Base-by-base conservation (phyloP, 2,888 invertebrate genomes). In the Dasysyrphus tricinctus region DNA sequence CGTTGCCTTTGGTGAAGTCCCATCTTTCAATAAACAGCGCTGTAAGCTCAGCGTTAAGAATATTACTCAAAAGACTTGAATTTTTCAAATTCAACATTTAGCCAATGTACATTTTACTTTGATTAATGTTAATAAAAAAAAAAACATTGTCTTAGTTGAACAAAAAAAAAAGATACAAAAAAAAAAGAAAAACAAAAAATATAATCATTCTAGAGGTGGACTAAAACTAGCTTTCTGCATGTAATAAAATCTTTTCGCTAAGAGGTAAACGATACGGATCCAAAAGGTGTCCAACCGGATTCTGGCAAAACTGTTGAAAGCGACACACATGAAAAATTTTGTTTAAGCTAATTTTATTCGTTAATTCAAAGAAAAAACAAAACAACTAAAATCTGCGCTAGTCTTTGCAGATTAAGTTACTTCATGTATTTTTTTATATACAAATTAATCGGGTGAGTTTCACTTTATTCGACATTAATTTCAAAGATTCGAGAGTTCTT, bases 201-300 rank as follows among this genome's bases (percentile, higher is more conserved):
- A 9, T 24, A 39, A 39, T 14, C 42, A 29, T 63, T 44, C n/a
- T 44, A 63, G n/a, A 47, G 5, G 11, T 6, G 2, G 44, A 32
- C 32, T 42, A 2, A 14, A 32, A 32, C 29, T 11, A 63, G 4
- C 63, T 63, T 42, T 63, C n/a, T 32, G 63, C 8, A 16, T 47
- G 11, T 32, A 9, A 11, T 44, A 44, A 32, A 47, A 34, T 49
- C 7, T 67, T 67, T 67, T 19, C 14, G n/a, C 19, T 32, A 7
- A 16, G n/a, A 32, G 29, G 65, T 32, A 65, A 65, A 44, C 65
- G 34, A 67, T 44, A 67, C 49, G 34, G 19, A 67, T 51, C 29
- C 39, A 54, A 54, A 39, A 69, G 24, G 54, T 54, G 24, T n/a
- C 24, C n/a, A 69, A 69, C 69, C 69, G 69, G 69, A 69, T 69